Percentiles rank a stretch among this genome's conserved stretches.
Evolutionary conservation across 1,140 invertebrate genomes (phyloP).

Genomic region (Colletes latitarsis): DNA sequence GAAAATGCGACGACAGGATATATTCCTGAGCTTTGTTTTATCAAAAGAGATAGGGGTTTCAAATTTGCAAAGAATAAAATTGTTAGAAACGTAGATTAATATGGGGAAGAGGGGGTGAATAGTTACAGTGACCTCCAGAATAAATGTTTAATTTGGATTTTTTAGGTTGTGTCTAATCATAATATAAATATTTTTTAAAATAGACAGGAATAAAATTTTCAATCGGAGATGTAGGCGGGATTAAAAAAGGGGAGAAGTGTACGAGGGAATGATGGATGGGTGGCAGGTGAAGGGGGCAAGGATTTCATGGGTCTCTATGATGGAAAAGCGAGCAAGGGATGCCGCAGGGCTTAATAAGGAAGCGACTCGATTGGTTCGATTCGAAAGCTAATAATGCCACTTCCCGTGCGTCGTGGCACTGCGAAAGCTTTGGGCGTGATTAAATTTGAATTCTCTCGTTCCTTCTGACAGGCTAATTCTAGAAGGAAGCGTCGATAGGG

Average conservation of each 20-base stretch:
- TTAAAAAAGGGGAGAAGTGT: slow-evolving; percentile 19
- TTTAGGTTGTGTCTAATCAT: no score
- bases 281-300: slow-evolving; percentile 1
- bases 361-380: slow-evolving; percentile 73
- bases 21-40: no score
- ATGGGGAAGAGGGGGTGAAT: no score
- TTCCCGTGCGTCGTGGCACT: slow-evolving; percentile 59
- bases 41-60: no score
- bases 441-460: slow-evolving; percentile 71
- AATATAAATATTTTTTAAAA: no score
- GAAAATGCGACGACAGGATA: no score
- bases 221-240: slow-evolving; percentile 14
- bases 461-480: slow-evolving; percentile 56
- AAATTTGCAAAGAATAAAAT: no score
- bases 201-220: slow-evolving; percentile 11
- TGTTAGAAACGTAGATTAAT: no score
- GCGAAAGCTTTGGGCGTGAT: slow-evolving; percentile 59
- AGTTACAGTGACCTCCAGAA: no score
- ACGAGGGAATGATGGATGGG: neutral
- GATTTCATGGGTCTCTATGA: slow-evolving; percentile 29
- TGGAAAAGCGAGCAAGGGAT: slow-evolving; percentile 41
- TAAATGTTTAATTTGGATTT: no score
- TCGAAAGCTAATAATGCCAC: slow-evolving; percentile 75
- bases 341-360: slow-evolving; percentile 74
- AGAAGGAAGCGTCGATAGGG: slow-evolving; percentile 53